Evolutionary conservation across 2,888 invertebrate species (phyloP), one percentile per base, ranked within the genome.

Genomic region (Dinocampus coccinellae): DNA sequence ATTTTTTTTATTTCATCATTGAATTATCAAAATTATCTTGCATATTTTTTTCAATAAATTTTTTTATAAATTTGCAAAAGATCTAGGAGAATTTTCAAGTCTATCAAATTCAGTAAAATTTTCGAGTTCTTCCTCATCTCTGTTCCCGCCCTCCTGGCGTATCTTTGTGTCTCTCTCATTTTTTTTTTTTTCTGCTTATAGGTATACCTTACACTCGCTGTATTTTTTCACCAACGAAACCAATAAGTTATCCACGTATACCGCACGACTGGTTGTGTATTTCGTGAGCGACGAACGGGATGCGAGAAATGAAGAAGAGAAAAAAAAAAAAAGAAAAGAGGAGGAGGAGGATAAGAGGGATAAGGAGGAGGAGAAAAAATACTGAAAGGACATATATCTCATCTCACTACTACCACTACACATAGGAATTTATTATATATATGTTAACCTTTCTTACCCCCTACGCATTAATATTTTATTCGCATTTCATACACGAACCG

Each of bases 391-490:
- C 22, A 62, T 39, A 62, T 24, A 62, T 62, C 34, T 34, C 33
- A 34, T 34, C 20, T 33, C 57, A 34, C 60, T 60, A 34, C 11
- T 22, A 34, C 61, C 36, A 62, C 39, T 24, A 62, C 39, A 24
- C 22, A 13, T 24, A 34, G n/a, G 13, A 62, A 62, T 62, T 36
- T 60, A 22, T 34, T 60, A 74, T 76, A 76, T 76, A 79, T 79
- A 79, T 77, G 76, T 77, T 78, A 77, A 80, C 81, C 79, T 16
- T 79, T 79, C 77, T n/a, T n/a, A n/a, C n/a, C 29, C 7, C 29
- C n/a, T 60, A 75, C 75, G 80, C 83, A 83, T 86, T 83, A 85
- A 85, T 85, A 85, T 85, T 86, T 86, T 80, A 84, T 78, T 78
- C 80, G 79, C 81, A 80, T 80, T 78, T 80, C 80, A 78, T 77